Evolutionary conservation across 2,113 vertebrate genomes (phyloP), one percentile per base, ranked within the genome.

Genomic region (Microtus montanus): DNA sequence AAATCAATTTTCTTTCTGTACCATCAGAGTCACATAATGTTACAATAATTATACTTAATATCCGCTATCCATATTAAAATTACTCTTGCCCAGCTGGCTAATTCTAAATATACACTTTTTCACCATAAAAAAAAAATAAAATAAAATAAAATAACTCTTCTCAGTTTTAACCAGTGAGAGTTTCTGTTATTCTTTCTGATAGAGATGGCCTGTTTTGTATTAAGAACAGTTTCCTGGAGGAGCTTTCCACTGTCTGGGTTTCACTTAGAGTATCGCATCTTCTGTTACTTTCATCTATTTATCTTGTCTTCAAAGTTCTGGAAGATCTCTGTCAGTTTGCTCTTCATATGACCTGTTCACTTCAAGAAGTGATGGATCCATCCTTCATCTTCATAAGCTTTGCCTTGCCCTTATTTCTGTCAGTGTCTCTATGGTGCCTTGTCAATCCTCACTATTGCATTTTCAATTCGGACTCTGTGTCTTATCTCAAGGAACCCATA

Each of bases 231-330:
- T 47, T 71, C 3, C 5, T 73, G 13, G 35, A 71, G 24, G 26
- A 47, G 38, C 30, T 93, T 85, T 79, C 3, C 3, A 91, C 52
- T 63, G 87, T 91, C 70, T 90, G 47, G 74, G 74, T 3, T 97
- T 49, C 90, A 49, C 68, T 71, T 79, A 35, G 73, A 87, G 26
- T 9, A 87, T 14, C 6, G 80, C 79, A 41, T 92, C 33, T 84
- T 74, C 86, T 44, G 68, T 17, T 28, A 84, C 58, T 88, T 71
- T 20, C 47, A 24, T 35, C 14, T 80, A 28, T 15, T 35, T 6
- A 35, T 49, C 22, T 87, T 87, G 7, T 58, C 22, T 58, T 70
- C 80, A 35, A 1, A 19, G 13, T 87, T 20, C 7, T 64, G 3
- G 33, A 24, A 80, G 64, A 24, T 20, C 26, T 63, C 38, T 20